Evolutionary conservation across 1,140 invertebrate genomes (phyloP).

Genomic region (Drosophila willistoni): DNA sequence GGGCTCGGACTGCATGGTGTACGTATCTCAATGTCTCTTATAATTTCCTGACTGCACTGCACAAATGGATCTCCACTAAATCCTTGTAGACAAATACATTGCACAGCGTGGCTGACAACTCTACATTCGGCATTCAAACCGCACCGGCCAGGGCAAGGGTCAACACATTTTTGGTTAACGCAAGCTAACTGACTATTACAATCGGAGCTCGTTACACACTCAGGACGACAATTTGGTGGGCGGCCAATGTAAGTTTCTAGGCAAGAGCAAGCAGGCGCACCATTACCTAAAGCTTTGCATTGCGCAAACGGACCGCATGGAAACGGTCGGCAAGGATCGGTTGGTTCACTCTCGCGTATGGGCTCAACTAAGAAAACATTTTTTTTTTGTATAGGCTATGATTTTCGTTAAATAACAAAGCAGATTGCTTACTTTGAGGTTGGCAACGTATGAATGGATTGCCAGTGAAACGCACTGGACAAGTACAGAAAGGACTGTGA

Average conservation of each 20-base stretch:
- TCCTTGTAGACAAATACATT: conserved; percentile 89
- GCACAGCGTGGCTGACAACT: conserved; percentile 90
- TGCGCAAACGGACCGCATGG: conserved; percentile 90
- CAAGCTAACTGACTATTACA: conserved; percentile 90
- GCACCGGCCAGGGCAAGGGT: conserved; percentile 92
- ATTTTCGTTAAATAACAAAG: neutral
- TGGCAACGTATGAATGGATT: conserved; percentile 90
- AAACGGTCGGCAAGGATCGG: conserved; percentile 88
- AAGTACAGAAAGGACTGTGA: conserved; percentile 92
- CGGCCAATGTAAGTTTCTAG: conserved; percentile 89
- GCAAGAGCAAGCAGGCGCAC: conserved; percentile 89
- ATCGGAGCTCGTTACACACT: conserved; percentile 91
- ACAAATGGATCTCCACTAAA: conserved; percentile 90
- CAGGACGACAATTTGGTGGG: conserved; percentile 91
- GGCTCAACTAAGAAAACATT: conserved; percentile 83
- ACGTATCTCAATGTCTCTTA: conserved; percentile 74
- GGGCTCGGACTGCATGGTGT: conserved; percentile 88
- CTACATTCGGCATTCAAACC: conserved; percentile 91
- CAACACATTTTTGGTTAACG: conserved; percentile 90
- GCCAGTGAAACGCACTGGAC: conserved; percentile 88
- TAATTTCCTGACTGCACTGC: conserved; percentile 84
- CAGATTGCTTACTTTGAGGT: conserved; percentile 79
- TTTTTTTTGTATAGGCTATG: neutral
- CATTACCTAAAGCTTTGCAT: conserved; percentile 85
- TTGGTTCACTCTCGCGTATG: conserved; percentile 71